Evolutionary conservation across 2,797 vertebrate species (phyloP), one percentile per base, ranked within the genome.

Genomic region (Parambassis ranga): DNA sequence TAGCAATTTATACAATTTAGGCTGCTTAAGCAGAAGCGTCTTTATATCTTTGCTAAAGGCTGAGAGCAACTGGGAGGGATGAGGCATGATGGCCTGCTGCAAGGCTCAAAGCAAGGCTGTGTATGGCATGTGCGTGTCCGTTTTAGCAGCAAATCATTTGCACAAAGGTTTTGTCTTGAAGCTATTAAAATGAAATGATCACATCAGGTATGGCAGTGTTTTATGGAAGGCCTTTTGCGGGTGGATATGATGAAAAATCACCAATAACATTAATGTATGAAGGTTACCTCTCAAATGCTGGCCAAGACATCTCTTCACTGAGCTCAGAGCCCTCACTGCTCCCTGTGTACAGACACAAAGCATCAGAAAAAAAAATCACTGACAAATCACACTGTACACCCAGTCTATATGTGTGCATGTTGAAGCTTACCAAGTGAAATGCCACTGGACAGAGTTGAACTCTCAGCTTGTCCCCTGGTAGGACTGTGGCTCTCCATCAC

Each of bases 311-410:
- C 74, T 99, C 98, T 78, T 99, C 98, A 78, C 96, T 99, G 84
- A 98, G 94, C 67, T 98, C 96, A 7, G 98, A 99, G 60, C 97
- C 97, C 85, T 99, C 98, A 46, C 98, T 99, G 90, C 96, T 99
- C 78, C 98, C 98, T 99, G 77, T 1, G 24, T 0, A 39, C 22
- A 62, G 5, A 65, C 4, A 60, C n/a, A 70, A 24, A 64, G 4
- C 28, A 48, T 30, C 26, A 67, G 15, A 51, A 19, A 24, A 35
- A 35, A 53, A 38, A 3, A 14, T 31, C 26, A 23, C 0, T 13
- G 14, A 68, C 11, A 1, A 52, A 10, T 39, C 16, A 46, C 37
- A 46, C 39, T 20, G 11, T 30, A 18, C 7, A 3, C 9, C 27
- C 4, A 16, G n/a, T 14, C 27, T 4, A 2, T 5, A 16, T 22